Percentiles rank a stretch among this genome's conserved stretches.
Evolutionary conservation across 2,888 invertebrate genomes (phyloP).

Genomic region (Drosophila neotestacea): DNA sequence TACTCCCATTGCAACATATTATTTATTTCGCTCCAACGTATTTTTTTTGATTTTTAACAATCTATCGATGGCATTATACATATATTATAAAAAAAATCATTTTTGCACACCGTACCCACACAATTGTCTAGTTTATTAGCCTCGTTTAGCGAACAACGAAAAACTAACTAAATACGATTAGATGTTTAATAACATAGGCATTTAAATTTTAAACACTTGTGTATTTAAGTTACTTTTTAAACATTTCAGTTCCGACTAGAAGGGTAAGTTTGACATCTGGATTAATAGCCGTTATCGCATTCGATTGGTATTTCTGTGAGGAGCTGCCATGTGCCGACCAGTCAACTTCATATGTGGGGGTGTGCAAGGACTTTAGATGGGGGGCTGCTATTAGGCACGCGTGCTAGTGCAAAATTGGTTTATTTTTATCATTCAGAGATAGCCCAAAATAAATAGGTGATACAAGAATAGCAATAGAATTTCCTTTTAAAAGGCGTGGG

Average conservation of each 20-base stretch:
- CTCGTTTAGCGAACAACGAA: slow-evolving; percentile 65
- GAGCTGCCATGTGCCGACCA: slow-evolving; percentile 55
- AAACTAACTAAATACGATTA: slow-evolving; percentile 59
- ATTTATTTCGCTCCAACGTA: slow-evolving; percentile 65
- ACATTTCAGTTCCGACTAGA: not conserved
- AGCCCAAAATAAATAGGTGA: slow-evolving; percentile 12
- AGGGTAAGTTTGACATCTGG: too few relatives aligned
- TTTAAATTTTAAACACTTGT: slow-evolving; percentile 46
- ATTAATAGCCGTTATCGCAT: not conserved
- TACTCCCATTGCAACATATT: slow-evolving; percentile 42
- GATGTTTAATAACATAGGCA: slow-evolving; percentile 49
- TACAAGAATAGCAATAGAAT: slow-evolving; percentile 18
- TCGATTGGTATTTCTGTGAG: slow-evolving; percentile 11
- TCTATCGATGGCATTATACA: slow-evolving; percentile 49
- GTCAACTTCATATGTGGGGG: slow-evolving; percentile 25
- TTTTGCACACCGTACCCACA: slow-evolving; percentile 36
- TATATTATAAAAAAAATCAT: slow-evolving; percentile 31
- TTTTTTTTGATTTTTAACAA: slow-evolving; percentile 48
- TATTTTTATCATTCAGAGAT: slow-evolving; percentile 57
- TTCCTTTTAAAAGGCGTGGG: not conserved
- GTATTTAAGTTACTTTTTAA: not conserved
- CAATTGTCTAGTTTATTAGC: slow-evolving; percentile 63
- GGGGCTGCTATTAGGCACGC: slow-evolving; percentile 56
- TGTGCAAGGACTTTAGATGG: slow-evolving; percentile 54
- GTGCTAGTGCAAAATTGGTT: slow-evolving; percentile 43